Base-by-base conservation (phyloP, 2,888 invertebrate genomes). In the Plagodis pulveraria region DNA sequence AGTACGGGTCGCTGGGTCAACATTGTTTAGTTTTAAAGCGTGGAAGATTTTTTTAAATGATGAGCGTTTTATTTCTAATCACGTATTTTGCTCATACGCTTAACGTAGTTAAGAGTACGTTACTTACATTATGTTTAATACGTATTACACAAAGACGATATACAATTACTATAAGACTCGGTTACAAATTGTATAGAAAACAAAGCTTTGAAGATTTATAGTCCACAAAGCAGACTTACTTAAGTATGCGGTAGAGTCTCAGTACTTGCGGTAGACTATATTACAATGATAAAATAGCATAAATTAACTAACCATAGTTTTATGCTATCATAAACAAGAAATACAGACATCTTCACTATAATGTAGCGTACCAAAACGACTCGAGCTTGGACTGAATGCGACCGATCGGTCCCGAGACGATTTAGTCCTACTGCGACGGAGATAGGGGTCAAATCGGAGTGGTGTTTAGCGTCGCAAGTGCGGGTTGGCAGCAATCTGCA, bases 271-370 rank as follows among this genome's bases (percentile, higher is more conserved):
- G 79, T 78, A 72, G 72, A 76, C 72, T 70, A 67, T 68, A 74
- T 76, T 77, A 77, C 80, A 78, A 78, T 74, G 76, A 78, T 82
- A 78, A 80, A 74, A 80, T 76, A 67, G 77, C 77, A 86, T 84
- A 84, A 85, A 86, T 85, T 86, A 83, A 81, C 80, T 79, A 80
- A 81, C 80, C 81, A 86, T 86, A 84, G 85, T 82, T 88, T 87
- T 87, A 85, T 86, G 84, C 78, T 82, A 84, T 86, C 85, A 85
- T 87, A 87, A 86, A 86, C 85, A 84, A 81, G 80, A 80, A 78
- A 83, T 87, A 84, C 86, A 86, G 83, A 89, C 86, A 85, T 87
- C 85, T 87, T 86, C 83, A 83, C 81, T 82, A 81, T 84, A 83
- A 84, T 80, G 80, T 82, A 80, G 81, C 77, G 80, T 83, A 80